These are phyloP conservation scores for Epizoanthus rinbou DNA, from an alignment of 92 coral and sea anemone species.

Conservation along the genomic window DNA sequence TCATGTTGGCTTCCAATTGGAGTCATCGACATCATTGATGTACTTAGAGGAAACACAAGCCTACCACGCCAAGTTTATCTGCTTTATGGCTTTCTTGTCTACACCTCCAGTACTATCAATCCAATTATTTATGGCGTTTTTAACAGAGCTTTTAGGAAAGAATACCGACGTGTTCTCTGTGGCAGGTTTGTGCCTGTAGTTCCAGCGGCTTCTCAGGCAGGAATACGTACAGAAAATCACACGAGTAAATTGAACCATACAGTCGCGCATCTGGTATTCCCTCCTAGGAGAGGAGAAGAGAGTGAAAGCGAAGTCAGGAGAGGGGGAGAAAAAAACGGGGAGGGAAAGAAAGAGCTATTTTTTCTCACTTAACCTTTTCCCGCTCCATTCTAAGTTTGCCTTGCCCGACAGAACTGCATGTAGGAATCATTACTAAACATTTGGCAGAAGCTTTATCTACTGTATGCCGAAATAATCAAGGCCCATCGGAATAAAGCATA, in stretches of 20 bases:
- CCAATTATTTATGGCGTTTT: slow-evolving; percentile 69
- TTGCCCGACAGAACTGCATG: no score
- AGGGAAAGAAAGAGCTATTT: no score
- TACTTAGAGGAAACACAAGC: slow-evolving; percentile 40
- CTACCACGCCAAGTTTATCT: slow-evolving; percentile 60
- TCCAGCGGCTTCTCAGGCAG: not conserved
- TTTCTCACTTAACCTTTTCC: no score
- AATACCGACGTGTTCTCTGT: slow-evolving; percentile 31
- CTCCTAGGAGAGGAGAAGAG: no score
- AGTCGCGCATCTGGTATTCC: not conserved
- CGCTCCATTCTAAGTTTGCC: no score
- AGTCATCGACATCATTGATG: slow-evolving; percentile 62
- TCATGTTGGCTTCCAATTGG: slow-evolving; percentile 70
- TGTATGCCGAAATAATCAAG: no score
- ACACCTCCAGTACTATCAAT: slow-evolving; percentile 56
- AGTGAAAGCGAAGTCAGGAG: no score
- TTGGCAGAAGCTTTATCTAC: no score
- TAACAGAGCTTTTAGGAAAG: slow-evolving; percentile 62
- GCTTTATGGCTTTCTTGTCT: slow-evolving; percentile 51
- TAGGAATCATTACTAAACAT: no score
- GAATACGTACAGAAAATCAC: not conserved
- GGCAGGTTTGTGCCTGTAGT: not conserved
- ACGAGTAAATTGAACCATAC: not conserved
- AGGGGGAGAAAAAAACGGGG: no score
- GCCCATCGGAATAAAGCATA: no score